Base-by-base conservation (phyloP, 2,113 vertebrate genomes). In the Hyaena hyaena region DNA sequence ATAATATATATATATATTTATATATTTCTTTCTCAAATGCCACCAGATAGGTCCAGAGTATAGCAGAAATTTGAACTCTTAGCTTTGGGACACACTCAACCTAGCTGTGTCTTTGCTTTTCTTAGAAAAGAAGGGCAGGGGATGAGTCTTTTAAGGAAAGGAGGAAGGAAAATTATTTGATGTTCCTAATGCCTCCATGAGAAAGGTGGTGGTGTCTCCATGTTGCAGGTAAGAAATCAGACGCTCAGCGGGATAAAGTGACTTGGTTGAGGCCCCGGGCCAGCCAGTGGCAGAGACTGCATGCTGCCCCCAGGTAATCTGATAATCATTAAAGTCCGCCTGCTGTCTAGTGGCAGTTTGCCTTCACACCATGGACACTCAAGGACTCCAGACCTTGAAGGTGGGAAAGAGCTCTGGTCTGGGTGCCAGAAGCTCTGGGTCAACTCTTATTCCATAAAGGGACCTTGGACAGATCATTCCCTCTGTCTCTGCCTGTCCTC, bases 301-400 rank as follows among this genome's bases (percentile, higher is more conserved):
- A 83, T 0, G 1, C 2, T 53, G 12, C 7, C 33, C 8, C 33
- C 21, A 19, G 5, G 58, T 2, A 45, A 6, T 43, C 50, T 66
- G 26, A 26, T 23, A 19, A 2, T 48, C 0, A 8, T 58, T 23
- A 28, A 24, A 76, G 16, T 39, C 73, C 1, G 2, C 61, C 17
- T n/a, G 9, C 5, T 68, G 5, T n/a, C 50, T 7, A 15, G 15
- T 73, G 8, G 50, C 48, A 10, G 17, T 89, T 31, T 77, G 10
- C 16, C 26, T 88, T 71, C 8, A 23, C 26, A 10, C n/a, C 21
- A n/a, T 26, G 43, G 69, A 65, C 31, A n/a, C 4, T 6, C 39
- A 86, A 43, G 82, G 24, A 65, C 35, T 5, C 7, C 5, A 65
- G 90, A 61, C 39, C 55, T 69, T n/a, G 43, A 88, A 55, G n/a